phyloP scores from a whole-genome alignment of 2,113 vertebrate genomes.

The Serilophus lunatus region DNA sequence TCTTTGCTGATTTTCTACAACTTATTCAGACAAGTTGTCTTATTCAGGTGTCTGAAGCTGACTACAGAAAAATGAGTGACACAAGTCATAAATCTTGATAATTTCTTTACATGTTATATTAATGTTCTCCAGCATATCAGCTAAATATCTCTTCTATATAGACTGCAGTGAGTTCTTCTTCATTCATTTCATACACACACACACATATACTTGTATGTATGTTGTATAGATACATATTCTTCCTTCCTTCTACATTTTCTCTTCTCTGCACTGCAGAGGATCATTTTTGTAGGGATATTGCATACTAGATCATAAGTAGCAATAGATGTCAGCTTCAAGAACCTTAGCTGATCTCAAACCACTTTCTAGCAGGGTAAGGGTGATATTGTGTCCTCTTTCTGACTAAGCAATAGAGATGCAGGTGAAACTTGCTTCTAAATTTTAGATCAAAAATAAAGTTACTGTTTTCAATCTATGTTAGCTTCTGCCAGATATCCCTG shows the following conservation, averaged over 20 bases:
- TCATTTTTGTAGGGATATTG: neutral
- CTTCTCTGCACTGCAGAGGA: neutral
- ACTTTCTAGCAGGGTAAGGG: neutral
- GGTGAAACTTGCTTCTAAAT: neutral
- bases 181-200: neutral
- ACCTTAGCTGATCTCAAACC: neutral
- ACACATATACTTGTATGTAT: accelerated
- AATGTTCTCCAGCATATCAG: neutral
- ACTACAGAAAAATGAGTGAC: neutral
- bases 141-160: neutral
- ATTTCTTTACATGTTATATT: neutral
- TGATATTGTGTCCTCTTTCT: neutral
- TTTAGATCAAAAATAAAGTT: neutral
- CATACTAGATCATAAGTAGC: neutral
- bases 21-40: neutral
- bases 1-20: slow-evolving; percentile 14
- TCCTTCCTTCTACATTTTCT: neutral
- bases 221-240: neutral
- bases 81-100: neutral
- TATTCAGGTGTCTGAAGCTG: slow-evolving; percentile 38
- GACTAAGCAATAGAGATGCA: neutral
- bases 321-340: neutral
- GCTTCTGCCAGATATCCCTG: neutral
- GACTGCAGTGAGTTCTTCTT: neutral
- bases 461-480: neutral